phyloP scores from a whole-genome alignment of 1,140 invertebrate species.

The Melipona quadrifasciata region DNA sequence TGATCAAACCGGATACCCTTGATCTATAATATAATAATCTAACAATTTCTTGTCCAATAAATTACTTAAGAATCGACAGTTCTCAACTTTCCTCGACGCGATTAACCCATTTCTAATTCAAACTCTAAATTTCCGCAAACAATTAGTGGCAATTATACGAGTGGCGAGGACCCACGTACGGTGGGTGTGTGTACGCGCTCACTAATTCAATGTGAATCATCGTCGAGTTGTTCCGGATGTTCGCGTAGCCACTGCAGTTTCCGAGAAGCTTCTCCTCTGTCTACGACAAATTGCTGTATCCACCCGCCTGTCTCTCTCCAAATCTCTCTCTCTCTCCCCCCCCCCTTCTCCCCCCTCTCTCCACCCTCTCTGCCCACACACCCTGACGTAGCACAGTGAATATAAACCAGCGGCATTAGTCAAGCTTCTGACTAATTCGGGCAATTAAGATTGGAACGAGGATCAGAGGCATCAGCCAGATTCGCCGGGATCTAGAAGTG shows the following conservation, averaged over 20 bases:
- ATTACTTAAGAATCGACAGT: no score
- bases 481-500: conserved; percentile 5
- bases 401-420: conserved; percentile 66
- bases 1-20: no score
- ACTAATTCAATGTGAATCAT: conserved; percentile 37
- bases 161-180: not conserved
- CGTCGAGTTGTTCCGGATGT: conserved; percentile 13
- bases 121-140: not conserved
- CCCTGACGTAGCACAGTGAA: conserved; percentile 27
- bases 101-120: not conserved
- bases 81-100: no score
- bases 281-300: conserved; percentile 60
- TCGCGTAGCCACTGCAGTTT: conserved; percentile 20
- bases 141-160: conserved; percentile 18
- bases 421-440: conserved; percentile 68
- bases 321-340: not conserved
- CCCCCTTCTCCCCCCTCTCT: conserved; percentile 19
- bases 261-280: conserved; percentile 48
- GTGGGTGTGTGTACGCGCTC: conserved; percentile 12
- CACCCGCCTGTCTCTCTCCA: not conserved
- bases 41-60: no score
- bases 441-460: conserved; percentile 63
- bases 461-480: not conserved
- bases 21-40: no score
- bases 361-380: conserved; percentile 25